Evolutionary conservation across 2,888 invertebrate genomes (phyloP).

Genomic region (Copidosoma aretas): DNA sequence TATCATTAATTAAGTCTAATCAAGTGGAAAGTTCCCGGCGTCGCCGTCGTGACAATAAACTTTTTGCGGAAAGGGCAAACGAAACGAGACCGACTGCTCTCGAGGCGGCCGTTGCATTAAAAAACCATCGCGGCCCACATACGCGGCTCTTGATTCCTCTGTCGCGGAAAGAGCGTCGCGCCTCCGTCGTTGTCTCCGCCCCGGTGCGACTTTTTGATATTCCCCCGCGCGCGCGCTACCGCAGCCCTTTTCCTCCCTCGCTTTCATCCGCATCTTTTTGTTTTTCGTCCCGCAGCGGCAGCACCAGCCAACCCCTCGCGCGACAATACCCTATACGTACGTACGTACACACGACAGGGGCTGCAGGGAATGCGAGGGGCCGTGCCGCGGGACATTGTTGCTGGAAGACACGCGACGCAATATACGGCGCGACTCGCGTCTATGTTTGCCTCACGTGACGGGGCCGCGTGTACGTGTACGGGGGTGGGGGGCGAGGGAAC

Average conservation of each 20-base stretch:
- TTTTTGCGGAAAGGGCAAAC: background rate
- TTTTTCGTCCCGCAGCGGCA: background rate
- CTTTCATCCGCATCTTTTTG: background rate
- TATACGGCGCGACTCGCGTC: constrained; percentile 18
- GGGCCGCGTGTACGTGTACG: constrained; percentile 1
- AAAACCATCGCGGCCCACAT: too few species aligned
- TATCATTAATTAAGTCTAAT: background rate
- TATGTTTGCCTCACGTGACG: constrained; percentile 11
- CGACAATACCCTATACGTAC: background rate
- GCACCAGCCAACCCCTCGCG: background rate
- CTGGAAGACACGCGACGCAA: constrained; percentile 29
- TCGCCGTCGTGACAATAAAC: background rate
- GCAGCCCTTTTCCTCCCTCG: constrained; percentile 16
- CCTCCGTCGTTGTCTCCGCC: too few species aligned
- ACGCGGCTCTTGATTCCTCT: constrained; percentile 1
- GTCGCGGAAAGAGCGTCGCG: background rate
- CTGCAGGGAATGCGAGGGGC: too few species aligned
- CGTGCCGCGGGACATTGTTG: constrained; percentile 21
- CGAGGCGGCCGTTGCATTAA: background rate
- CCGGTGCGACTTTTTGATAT: constrained; percentile 32
- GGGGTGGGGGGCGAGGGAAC: too few species aligned
- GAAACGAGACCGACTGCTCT: background rate
- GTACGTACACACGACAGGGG: background rate
- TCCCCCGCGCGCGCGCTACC: background rate
- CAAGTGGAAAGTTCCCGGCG: constrained; percentile 23